Conservation (phyloP, 2,113 vertebrate species). For the Trogon surrucura region DNA sequence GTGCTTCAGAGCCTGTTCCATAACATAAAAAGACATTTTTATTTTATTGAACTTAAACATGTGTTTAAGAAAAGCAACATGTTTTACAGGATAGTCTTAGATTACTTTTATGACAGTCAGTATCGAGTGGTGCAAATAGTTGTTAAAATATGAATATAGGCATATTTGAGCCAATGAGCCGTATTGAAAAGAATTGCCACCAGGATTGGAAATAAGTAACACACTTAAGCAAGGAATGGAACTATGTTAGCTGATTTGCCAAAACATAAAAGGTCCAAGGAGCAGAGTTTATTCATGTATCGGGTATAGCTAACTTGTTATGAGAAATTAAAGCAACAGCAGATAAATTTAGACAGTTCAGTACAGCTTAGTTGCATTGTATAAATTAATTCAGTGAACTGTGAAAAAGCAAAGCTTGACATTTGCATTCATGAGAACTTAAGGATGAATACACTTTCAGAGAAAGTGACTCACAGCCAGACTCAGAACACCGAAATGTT, state of each 20-base stretch:
- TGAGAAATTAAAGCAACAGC: not conserved
- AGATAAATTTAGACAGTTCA: conserved; percentile 12
- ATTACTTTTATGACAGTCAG: not conserved
- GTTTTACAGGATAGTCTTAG: not conserved
- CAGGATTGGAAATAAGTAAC: not conserved
- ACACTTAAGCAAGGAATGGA: not conserved
- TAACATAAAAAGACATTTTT: not conserved
- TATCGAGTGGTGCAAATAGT: not conserved
- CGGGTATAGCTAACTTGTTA: not conserved
- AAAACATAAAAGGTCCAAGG: not conserved
- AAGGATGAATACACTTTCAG: not conserved
- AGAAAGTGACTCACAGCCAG: not conserved
- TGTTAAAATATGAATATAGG: not conserved
- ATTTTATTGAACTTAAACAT: not conserved
- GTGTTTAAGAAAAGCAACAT: not conserved
- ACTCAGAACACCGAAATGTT: not conserved
- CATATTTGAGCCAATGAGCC: not conserved
- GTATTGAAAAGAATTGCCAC: not conserved
- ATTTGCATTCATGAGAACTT: not conserved
- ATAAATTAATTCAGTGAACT: not conserved
- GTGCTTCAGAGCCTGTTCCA: not conserved
- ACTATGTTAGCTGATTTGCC: conserved; percentile 4
- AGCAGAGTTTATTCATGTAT: not conserved
- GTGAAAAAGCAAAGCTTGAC: not conserved
- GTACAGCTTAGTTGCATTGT: not conserved